Evolutionary conservation across 2,113 vertebrate species (phyloP), one percentile per base, ranked within the genome.

Genomic region (Chaetops frenatus): DNA sequence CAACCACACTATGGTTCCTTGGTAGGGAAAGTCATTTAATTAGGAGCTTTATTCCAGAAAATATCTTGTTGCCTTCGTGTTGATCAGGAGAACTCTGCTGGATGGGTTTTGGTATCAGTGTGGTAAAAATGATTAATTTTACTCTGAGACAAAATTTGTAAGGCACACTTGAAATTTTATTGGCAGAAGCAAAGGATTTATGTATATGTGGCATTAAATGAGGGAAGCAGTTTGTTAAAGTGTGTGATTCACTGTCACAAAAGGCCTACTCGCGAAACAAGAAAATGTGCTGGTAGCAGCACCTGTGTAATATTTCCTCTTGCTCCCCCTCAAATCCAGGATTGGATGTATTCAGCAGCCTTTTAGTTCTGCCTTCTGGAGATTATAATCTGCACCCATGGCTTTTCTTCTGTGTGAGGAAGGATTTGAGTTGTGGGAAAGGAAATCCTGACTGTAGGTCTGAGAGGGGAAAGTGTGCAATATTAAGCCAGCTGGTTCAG

Each of bases 221-320:
- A 90, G 74, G 87, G 78, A 74, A 92, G 73, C 51, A 82, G 58
- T 73, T 92, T 35, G 87, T 90, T 88, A 29, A 96, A 95, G 76
- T 51, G 74, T 62, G 54, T 73, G 60, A 85, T 80, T 45, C 70
- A 47, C 54, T 88, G 53, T 80, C 78, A 25, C 61, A 90, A 29
- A 95, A 96, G 66, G 88, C 64, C 38, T 62, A 47, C 56, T 83
- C 27, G 17, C 21, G 50, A 85, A 54, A 73, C n/a, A 90, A 62
- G 62, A 70, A 83, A 77, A 62, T 58, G 36, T n/a, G 22, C 29
- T 19, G 15, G 42, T 81, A 61, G 42, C 44, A 92, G 58, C 47
- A 87, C 62, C 33, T 72, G 28, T 25, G 6, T 87, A 50, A 72
- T 65, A 40, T 72, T 79, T 53, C 9, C 24, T 62, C 51, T 65